Base-by-base conservation (phyloP, 1,140 invertebrate species). In the Matsumurasca onukii region DNA sequence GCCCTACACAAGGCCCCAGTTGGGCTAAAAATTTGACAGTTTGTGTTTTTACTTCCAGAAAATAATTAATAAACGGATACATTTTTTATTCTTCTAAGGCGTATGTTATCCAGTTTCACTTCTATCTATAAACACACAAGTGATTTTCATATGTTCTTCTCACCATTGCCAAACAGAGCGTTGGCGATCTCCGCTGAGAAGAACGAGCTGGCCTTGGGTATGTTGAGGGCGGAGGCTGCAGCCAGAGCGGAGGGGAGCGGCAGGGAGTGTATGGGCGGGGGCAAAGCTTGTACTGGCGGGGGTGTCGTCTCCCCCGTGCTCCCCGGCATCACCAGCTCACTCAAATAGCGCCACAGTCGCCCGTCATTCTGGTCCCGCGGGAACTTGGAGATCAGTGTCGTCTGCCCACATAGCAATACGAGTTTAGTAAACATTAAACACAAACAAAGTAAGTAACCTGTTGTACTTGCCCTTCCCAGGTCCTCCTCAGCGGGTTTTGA, bases 341-440 rank as follows among this genome's bases (percentile, higher is more conserved):
- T 69, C 20, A 77, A 70, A 49, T 72, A 73, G 34, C 64, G 68
- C 76, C 76, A 77, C 0, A 77, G 64, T 1, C 71, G 69, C 15
- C 73, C 74, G 51, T 74, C 75, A 52, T 65, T 71, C 62, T 77
- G 76, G 51, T 77, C 75, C 25, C 74, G 68, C 9, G 76, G 76
- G 48, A 77, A 76, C 45, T 77, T 77, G 0, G 73, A 73, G 24
- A 64, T 75, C 22, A 77, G 63, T 34, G 76, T 72, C 9, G 71
- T 70, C 75, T 76, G 70, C n/a, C n/a, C n/a, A n/a, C n/a, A n/a
- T n/a, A n/a, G n/a, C n/a, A n/a, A n/a, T n/a, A n/a, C n/a, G n/a
- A n/a, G n/a, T n/a, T n/a, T n/a, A 48, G 39, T 45, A 13, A 13
- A 12, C 39, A 45, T n/a, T 45, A n/a, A 45, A 12, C 12, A 45